Percentiles rank a stretch among this genome's conserved stretches.
phyloP scores from a whole-genome alignment of 2,797 vertebrate species.

The Chaetophractus vellerosus region DNA sequence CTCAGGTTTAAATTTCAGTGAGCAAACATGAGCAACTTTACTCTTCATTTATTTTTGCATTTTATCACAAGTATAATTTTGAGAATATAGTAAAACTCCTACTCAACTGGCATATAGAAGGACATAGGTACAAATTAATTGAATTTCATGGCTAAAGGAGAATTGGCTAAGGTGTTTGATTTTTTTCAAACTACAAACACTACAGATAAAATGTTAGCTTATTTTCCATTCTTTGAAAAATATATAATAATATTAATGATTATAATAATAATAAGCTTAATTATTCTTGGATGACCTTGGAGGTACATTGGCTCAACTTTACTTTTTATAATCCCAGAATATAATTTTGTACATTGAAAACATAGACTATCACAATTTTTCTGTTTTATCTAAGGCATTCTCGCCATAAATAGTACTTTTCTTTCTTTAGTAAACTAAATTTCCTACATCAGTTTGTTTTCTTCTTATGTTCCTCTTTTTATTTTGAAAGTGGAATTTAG shows the following conservation, averaged over 20 bases:
- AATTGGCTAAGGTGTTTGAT: background rate
- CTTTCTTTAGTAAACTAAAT: background rate
- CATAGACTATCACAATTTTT: background rate
- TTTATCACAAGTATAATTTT: slow-evolving; percentile 60
- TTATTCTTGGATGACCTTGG: background rate
- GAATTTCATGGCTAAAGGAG: background rate
- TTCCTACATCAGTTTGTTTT: slow-evolving; percentile 30
- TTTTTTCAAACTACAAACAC: background rate
- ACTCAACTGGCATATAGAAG: background rate
- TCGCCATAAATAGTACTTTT: background rate
- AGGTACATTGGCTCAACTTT: background rate
- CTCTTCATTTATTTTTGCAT: slow-evolving; percentile 30
- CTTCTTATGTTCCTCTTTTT: slow-evolving; percentile 11
- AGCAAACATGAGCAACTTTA: no score
- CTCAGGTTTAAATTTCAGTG: no score
- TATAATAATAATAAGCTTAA: background rate
- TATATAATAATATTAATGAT: background rate
- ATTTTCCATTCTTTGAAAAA: background rate
- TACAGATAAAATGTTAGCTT: background rate
- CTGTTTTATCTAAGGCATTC: background rate
- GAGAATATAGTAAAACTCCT: background rate
- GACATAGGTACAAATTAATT: background rate
- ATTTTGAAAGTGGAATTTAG: background rate
- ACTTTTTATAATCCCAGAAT: slow-evolving; percentile 2
- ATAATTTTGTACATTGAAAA: background rate